Conservation (phyloP, 2,888 invertebrate species). For the Halictus quadricinctus region DNA sequence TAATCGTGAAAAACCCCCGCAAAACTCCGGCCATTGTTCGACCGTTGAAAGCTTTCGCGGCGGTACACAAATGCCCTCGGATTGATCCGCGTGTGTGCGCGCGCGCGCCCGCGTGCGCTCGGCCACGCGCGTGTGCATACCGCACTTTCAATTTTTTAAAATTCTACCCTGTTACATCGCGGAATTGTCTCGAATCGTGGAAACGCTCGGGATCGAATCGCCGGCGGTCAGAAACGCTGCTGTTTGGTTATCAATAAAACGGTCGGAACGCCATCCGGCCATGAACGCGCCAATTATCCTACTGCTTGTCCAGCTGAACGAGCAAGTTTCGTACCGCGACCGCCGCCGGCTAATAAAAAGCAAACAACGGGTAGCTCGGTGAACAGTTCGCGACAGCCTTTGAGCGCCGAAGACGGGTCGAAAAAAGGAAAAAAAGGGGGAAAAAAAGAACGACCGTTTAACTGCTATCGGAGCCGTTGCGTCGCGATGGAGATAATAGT, state of each 20-base stretch:
- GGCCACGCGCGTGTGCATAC: constrained; percentile 37
- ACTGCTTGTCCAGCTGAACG: constrained; percentile 2
- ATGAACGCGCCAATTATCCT: neutral
- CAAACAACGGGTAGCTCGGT: neutral
- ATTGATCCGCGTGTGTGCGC: constrained; percentile 44
- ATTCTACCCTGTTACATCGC: neutral
- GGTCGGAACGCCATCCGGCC: neutral
- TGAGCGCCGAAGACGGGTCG: neutral
- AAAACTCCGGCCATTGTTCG: constrained; percentile 60
- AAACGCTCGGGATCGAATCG: neutral
- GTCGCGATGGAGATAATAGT: neutral
- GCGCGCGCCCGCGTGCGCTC: neutral
- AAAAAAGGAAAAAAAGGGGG: neutral
- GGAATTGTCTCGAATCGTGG: constrained; percentile 7
- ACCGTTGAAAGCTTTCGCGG: constrained; percentile 43
- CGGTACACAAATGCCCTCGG: constrained; percentile 35
- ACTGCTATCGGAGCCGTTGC: neutral
- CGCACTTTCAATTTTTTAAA: constrained; percentile 31
- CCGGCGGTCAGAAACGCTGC: neutral
- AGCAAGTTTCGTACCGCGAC: neutral
- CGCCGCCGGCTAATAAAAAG: neutral
- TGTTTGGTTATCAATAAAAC: constrained; percentile 3
- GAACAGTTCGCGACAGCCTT: neutral
- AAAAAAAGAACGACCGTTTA: neutral
- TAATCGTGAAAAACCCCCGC: constrained; percentile 53